A percentile compares a stretch with the other conserved stretches of the same genome.
These are phyloP conservation scores for Drosophila dives DNA, from an alignment of 2,888 invertebrate species.

Conservation along the genomic window DNA sequence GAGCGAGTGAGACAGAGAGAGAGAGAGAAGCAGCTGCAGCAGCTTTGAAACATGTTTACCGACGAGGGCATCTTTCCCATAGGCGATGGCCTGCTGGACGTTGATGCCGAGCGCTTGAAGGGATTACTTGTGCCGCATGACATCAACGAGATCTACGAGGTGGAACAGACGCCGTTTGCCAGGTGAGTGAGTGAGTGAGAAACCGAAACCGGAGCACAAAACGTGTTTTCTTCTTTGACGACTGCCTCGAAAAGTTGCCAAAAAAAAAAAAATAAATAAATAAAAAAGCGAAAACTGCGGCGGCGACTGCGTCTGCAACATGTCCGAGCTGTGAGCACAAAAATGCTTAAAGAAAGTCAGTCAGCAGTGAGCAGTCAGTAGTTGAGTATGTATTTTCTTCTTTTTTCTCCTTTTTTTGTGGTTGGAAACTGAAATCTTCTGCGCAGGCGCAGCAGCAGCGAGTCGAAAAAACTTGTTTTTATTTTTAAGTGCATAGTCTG, in stretches of 20 bases:
- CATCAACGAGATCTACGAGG: slow-evolving; percentile 91
- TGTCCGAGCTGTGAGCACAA: slow-evolving; percentile 43
- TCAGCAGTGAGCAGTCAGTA: slow-evolving; percentile 41
- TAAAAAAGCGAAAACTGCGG: slow-evolving; percentile 55
- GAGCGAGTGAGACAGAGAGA: slow-evolving; percentile 20
- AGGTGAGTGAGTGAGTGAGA: slow-evolving; percentile 86
- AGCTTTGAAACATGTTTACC: slow-evolving; percentile 81
- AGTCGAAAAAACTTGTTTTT: slow-evolving; percentile 51
- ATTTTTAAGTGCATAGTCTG: slow-evolving; percentile 39
- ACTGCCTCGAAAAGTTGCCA: slow-evolving; percentile 48
- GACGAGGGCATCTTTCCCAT: slow-evolving; percentile 84
- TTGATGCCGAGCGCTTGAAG: slow-evolving; percentile 89
- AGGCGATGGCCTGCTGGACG: slow-evolving; percentile 90
- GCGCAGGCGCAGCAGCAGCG: slow-evolving; percentile 54
- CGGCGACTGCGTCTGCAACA: slow-evolving; percentile 43
- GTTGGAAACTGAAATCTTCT: slow-evolving; percentile 70
- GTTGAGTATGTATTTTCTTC: slow-evolving; percentile 9
- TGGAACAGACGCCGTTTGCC: slow-evolving; percentile 93
- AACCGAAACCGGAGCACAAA: slow-evolving; percentile 44
- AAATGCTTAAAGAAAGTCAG: slow-evolving; percentile 75
- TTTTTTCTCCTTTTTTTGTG: slow-evolving; percentile 16
- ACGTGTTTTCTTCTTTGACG: slow-evolving; percentile 38
- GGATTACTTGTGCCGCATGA: slow-evolving; percentile 90
- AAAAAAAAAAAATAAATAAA: slow-evolving; percentile 28
- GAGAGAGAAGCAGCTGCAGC: slow-evolving; percentile 33